Evolutionary conservation across 2,113 vertebrate species (phyloP).

Genomic region (Solenodon paradoxus): DNA sequence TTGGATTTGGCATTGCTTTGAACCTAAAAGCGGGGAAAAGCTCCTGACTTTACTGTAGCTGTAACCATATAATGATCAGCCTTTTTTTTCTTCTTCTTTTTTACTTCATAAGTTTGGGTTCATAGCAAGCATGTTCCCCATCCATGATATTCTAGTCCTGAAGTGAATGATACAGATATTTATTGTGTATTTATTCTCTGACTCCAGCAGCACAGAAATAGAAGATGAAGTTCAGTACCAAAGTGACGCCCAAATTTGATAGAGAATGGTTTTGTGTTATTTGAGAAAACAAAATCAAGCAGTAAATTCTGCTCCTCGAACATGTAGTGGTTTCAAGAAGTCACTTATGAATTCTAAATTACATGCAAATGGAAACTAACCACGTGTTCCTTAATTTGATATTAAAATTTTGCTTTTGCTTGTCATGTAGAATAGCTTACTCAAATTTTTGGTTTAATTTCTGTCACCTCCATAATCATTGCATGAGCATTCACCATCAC

Average conservation of each 20-base stretch:
- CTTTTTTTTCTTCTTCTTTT: not conserved
- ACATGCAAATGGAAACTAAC: conserved; percentile 46
- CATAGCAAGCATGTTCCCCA: conserved; percentile 42
- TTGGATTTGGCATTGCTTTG: conserved; percentile 8
- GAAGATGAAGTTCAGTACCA: not conserved
- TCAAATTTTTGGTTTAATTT: conserved; percentile 57
- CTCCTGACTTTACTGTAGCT: conserved; percentile 19
- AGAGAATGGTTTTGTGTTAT: not conserved
- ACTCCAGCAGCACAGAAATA: conserved; percentile 44
- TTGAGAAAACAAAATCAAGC: conserved; percentile 4
- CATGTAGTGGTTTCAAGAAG: conserved; percentile 61
- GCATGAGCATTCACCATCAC: conserved; percentile 75
- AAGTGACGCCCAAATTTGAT: not conserved
- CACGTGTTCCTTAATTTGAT: rapidly evolving
- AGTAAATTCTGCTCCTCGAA: not conserved
- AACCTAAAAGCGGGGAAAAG: not conserved
- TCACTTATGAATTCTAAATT: conserved; percentile 39
- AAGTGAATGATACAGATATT: not conserved
- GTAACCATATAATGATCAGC: not conserved
- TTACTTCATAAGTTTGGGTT: too few relatives aligned
- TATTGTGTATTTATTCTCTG: conserved; percentile 63
- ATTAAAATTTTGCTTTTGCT: conserved; percentile 62
- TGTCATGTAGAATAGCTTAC: conserved; percentile 53
- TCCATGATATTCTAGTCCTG: not conserved
- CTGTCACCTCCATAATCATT: conserved; percentile 68